Percentiles rank a stretch among this genome's conserved stretches.
Evolutionary conservation across 1,140 invertebrate species (phyloP).

Genomic region (Halesus radiatus): DNA sequence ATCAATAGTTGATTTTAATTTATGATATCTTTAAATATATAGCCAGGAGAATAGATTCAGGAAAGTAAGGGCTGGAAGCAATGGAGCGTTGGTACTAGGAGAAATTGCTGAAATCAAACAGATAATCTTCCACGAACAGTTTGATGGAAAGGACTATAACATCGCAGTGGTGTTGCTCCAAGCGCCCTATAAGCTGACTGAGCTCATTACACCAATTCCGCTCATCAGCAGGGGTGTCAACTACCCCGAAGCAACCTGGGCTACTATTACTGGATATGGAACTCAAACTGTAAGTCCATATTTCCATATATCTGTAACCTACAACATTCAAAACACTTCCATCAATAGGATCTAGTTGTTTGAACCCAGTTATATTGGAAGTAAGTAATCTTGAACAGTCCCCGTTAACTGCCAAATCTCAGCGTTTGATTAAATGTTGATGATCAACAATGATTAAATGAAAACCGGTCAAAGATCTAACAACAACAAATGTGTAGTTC

Average conservation of each 20-base stretch:
- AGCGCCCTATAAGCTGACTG: not conserved
- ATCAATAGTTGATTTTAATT: too few relatives aligned
- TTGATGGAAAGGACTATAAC: not conserved
- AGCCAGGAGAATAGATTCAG: not conserved
- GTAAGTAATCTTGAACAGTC: too few relatives aligned
- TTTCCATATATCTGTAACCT: not conserved
- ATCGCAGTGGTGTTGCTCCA: not conserved
- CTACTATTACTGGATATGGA: constrained; percentile 10
- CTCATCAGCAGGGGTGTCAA: not conserved
- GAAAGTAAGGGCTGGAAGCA: constrained; percentile 6
- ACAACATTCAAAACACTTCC: too few relatives aligned
- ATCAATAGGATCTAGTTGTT: too few relatives aligned
- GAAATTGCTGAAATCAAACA: not conserved
- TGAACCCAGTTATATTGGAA: too few relatives aligned
- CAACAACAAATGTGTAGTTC: too few relatives aligned
- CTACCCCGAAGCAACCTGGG: constrained; percentile 4
- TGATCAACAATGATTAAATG: too few relatives aligned
- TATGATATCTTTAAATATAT: too few relatives aligned
- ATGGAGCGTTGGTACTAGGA: not conserved
- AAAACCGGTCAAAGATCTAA: too few relatives aligned
- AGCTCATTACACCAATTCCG: not conserved
- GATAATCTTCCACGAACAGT: constrained; percentile 8
- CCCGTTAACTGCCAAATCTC: too few relatives aligned
- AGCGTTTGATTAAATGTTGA: too few relatives aligned
- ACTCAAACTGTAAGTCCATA: not conserved